These are phyloP conservation scores for Dorcus hopei DNA, from an alignment of 2,888 invertebrate genomes.

Conservation along the genomic window DNA sequence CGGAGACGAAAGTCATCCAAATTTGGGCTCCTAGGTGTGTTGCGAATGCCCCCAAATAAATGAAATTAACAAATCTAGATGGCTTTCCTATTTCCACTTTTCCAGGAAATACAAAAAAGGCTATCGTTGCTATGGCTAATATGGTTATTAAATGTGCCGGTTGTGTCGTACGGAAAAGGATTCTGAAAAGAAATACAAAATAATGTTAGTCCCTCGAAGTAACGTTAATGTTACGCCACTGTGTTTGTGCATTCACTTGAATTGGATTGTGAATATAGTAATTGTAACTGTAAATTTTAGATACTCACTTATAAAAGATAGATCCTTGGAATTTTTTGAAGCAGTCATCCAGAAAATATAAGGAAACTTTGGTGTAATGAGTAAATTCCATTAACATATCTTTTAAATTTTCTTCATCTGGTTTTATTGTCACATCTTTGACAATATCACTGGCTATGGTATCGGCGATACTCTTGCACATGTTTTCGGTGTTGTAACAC, in stretches of 20 bases:
- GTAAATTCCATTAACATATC: slow-evolving; percentile 38
- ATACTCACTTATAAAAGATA: slow-evolving; percentile 37
- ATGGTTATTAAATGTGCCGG: slow-evolving; percentile 76
- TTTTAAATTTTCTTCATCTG: slow-evolving; percentile 19
- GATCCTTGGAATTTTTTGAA: slow-evolving; percentile 34
- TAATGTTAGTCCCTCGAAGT: no score
- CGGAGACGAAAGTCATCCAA: slow-evolving; percentile 92
- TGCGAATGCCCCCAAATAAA: slow-evolving; percentile 76
- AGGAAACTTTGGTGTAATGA: slow-evolving; percentile 35
- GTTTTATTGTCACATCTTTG: slow-evolving; percentile 4
- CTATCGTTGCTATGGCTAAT: slow-evolving; percentile 56
- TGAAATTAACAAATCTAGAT: slow-evolving; percentile 56
- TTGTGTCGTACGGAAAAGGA: slow-evolving; percentile 69
- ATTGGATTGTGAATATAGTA: no score
- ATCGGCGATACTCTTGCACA: no score
- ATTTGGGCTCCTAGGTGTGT: slow-evolving; percentile 83
- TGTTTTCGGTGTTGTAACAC: no score
- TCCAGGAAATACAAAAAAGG: slow-evolving; percentile 51
- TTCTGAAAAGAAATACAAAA: slow-evolving; percentile 53
- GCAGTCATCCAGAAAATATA: slow-evolving; percentile 29
- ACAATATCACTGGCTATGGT: no score
- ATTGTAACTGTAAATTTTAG: neutral
- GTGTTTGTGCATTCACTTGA: no score
- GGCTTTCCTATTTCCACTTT: slow-evolving; percentile 24
- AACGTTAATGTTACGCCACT: no score